These are phyloP conservation scores for Propithecus coquereli DNA, from an alignment of 2,113 vertebrate genomes.

Conservation along the genomic window DNA sequence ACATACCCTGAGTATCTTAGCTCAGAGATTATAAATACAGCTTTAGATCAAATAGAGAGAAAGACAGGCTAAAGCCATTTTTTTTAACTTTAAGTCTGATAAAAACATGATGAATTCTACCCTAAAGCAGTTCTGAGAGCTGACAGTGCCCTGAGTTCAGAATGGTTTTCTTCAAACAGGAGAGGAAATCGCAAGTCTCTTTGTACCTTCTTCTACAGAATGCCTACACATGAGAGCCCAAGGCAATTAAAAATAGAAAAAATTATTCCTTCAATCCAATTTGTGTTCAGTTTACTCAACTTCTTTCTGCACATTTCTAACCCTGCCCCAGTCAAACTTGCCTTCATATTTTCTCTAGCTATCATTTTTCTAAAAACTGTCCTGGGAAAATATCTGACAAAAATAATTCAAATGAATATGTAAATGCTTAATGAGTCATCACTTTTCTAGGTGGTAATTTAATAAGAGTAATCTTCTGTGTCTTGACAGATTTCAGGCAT, in stretches of 20 bases:
- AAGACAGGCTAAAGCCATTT: constrained; percentile 3
- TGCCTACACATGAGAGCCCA: not conserved
- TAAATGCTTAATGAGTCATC: not conserved
- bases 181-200: constrained; percentile 32
- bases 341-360: not conserved
- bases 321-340: not conserved
- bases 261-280: not conserved
- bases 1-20: not conserved
- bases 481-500: not conserved
- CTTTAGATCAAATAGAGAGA: not conserved
- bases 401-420: not conserved
- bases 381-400: not conserved
- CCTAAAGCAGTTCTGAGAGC: not conserved
- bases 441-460: not conserved
- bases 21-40: constrained; percentile 16
- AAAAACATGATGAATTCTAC: not conserved
- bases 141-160: constrained; percentile 19
- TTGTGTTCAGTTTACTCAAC: not conserved
- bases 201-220: constrained; percentile 10
- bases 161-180: constrained; percentile 27
- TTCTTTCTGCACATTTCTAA: not conserved
- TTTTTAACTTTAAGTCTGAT: constrained; percentile 16
- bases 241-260: constrained; percentile 35
- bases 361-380: not conserved
- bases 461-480: not conserved